Conservation (phyloP, 2,797 vertebrate species). For the Hafferia zeledoni region DNA sequence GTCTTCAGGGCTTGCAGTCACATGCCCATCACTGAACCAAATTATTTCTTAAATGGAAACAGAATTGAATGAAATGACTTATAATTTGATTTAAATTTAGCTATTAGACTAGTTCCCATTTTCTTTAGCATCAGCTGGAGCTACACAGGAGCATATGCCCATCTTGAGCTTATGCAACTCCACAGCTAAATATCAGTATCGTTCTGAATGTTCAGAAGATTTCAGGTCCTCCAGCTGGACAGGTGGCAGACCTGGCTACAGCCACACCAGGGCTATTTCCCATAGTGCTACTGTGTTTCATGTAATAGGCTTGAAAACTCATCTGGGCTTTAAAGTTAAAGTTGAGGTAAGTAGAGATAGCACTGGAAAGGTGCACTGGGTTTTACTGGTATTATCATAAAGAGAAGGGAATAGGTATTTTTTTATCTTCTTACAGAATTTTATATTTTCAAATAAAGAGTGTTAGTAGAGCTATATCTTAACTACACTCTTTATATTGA, state of each 20-base stretch:
- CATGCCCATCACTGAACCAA: slow-evolving; percentile 23
- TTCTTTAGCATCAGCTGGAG: slow-evolving; percentile 14
- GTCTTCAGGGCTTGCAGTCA: slow-evolving; percentile 36
- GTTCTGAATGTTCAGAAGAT: neutral
- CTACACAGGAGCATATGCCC: neutral
- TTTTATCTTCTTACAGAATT: neutral
- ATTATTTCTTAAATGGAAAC: slow-evolving; percentile 63
- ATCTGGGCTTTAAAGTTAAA: neutral
- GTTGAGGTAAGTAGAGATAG: neutral
- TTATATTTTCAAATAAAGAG: neutral
- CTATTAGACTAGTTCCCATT: slow-evolving; percentile 14
- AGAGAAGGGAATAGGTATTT: neutral
- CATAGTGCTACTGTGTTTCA: fast-evolving
- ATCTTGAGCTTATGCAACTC: neutral
- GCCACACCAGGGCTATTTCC: neutral
- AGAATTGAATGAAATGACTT: slow-evolving; percentile 34
- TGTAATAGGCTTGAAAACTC: neutral
- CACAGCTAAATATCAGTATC: neutral
- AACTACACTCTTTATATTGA: neutral
- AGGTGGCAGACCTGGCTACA: neutral
- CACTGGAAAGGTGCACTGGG: neutral
- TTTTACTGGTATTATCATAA: neutral
- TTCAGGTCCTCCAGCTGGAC: neutral
- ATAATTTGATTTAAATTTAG: slow-evolving; percentile 59
- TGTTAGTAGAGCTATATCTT: neutral